phyloP scores from a whole-genome alignment of 2,888 invertebrate genomes.

The Aquatica leii region DNA sequence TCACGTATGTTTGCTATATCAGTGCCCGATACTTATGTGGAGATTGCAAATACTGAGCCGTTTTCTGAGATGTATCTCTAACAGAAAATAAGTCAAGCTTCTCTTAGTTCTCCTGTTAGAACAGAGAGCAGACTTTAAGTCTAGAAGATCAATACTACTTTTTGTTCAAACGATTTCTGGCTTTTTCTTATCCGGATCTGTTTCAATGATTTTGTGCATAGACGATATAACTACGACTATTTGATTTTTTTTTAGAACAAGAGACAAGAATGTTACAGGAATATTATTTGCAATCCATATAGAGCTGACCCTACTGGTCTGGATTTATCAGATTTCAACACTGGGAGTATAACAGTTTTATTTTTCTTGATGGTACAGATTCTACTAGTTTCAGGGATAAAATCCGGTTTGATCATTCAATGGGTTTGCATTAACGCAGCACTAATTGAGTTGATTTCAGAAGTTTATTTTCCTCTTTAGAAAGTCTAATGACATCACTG shows the following conservation, averaged over 20 bases:
- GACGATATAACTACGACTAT: background rate
- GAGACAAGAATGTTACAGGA: too few species aligned
- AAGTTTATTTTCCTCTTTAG: background rate
- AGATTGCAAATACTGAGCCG: background rate
- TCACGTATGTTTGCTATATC: background rate
- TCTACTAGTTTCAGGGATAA: background rate
- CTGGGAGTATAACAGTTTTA: background rate
- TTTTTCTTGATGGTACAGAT: background rate
- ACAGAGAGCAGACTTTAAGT: too few species aligned
- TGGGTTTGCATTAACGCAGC: background rate
- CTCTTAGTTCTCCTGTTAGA: background rate
- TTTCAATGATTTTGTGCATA: too few species aligned
- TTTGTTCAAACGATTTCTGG: too few species aligned
- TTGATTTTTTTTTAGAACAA: too few species aligned
- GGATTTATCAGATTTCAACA: background rate
- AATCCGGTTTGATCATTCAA: background rate
- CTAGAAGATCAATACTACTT: background rate
- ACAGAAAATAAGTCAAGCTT: background rate
- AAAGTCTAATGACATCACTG: background rate
- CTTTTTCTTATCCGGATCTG: background rate
- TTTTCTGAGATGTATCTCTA: background rate
- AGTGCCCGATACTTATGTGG: background rate
- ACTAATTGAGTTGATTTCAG: background rate
- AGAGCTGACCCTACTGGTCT: background rate
- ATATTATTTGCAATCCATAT: background rate